Evolutionary conservation across 2,888 invertebrate genomes (phyloP), one percentile per base, ranked within the genome.

Genomic region (Chaetoderma sp.): DNA sequence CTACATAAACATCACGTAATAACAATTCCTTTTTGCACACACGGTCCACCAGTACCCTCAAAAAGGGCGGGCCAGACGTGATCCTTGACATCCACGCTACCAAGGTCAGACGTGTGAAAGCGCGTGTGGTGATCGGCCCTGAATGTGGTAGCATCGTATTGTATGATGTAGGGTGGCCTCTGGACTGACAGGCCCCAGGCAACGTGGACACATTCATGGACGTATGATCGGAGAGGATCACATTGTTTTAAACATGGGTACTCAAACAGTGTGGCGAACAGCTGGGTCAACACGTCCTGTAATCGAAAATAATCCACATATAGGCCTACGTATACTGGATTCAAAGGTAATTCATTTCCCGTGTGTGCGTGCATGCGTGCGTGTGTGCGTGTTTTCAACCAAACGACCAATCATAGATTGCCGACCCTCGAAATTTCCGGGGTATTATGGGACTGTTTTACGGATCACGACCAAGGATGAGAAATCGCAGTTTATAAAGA

Each of bases 261-360:
- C 88, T 97, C 97, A 82, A 94, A 94, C 21, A 98, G 89, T 0
- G 96, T 96, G 73, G 92, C 92, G 86, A 94, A 91, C 71, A 98
- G 91, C 89, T 94, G 91, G 32, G 88, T 85, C 68, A 89, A 88
- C 1, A 91, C 90, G 77, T 90, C 90, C 90, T 90, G 83, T 16
- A 66, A 66, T 60, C 21, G 16, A 62, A 63, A 32, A 62, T 23
- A 44, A 54, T n/a, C n/a, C n/a, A n/a, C n/a, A 18, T 6, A 10
- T 54, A 10, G 13, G 21, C n/a, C n/a, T n/a, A n/a, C n/a, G n/a
- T n/a, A n/a, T n/a, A n/a, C n/a, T n/a, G n/a, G n/a, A n/a, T n/a
- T n/a, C n/a, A n/a, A n/a, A n/a, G n/a, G n/a, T n/a, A n/a, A n/a
- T n/a, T n/a, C n/a, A n/a, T n/a, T n/a, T n/a, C n/a, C n/a, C n/a